A percentile compares a stretch with the other conserved stretches of the same genome.
These are phyloP conservation scores for Platysteira castanea DNA, from an alignment of 2,113 vertebrate genomes.

Conservation along the genomic window DNA sequence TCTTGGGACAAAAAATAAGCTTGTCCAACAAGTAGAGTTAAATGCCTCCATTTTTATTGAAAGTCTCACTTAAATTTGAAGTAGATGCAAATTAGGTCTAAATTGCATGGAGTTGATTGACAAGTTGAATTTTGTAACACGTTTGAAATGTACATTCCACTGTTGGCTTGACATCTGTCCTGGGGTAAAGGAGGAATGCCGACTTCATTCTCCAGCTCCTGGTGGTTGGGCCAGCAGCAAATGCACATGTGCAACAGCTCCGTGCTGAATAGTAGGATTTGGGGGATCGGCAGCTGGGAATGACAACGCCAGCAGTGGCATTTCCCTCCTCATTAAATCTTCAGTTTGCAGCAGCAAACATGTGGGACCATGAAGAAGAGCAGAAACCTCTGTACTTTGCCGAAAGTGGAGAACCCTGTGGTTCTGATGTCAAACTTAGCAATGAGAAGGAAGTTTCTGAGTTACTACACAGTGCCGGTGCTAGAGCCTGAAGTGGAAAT, in stretches of 20 bases:
- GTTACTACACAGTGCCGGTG: background rate
- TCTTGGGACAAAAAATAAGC: background rate
- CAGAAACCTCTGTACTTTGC: fast-evolving
- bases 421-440: background rate
- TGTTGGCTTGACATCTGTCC: background rate
- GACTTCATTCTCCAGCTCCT: background rate
- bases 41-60: background rate
- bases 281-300: background rate
- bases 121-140: background rate
- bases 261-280: fast-evolving
- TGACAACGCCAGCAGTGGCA: background rate
- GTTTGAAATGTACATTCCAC: fast-evolving
- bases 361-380: background rate
- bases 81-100: background rate
- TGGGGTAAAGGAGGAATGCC: background rate
- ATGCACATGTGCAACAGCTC: fast-evolving
- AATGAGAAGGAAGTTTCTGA: background rate
- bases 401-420: background rate
- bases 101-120: background rate
- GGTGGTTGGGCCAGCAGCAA: background rate
- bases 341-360: background rate
- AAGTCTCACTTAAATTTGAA: background rate
- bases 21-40: background rate
- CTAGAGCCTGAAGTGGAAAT: background rate
- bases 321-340: background rate